Percentiles rank a stretch among this genome's conserved stretches.
Conservation (phyloP, 2,888 invertebrate species). For the Listrodromus nycthemerus region DNA sequence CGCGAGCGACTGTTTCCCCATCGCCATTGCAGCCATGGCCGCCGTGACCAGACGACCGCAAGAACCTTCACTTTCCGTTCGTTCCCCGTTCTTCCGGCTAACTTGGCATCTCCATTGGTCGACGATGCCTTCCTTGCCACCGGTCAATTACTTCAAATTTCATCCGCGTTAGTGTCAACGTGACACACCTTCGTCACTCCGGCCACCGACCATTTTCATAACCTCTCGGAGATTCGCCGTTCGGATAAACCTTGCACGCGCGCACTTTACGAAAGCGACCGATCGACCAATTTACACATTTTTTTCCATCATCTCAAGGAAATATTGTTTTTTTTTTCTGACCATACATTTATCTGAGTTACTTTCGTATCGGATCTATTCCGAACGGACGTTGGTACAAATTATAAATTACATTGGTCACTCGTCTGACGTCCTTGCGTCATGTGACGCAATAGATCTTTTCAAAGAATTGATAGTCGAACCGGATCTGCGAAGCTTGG, state of each 20-base stretch:
- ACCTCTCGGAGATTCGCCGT: neutral
- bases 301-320: neutral
- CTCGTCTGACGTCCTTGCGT: neutral
- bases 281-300: neutral
- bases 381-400: neutral
- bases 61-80: constrained; percentile 67
- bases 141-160: constrained; percentile 4
- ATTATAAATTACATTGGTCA: neutral
- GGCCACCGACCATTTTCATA: constrained; percentile 27
- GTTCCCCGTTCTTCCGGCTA: constrained; percentile 54
- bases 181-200: neutral
- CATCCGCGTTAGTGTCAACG: constrained; percentile 5
- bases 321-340: neutral
- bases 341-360: neutral
- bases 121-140: neutral
- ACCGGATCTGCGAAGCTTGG: neutral
- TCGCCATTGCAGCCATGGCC: constrained; percentile 62
- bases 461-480: neutral
- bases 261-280: neutral
- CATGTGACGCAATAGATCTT: constrained; percentile 20
- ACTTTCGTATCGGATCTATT: neutral
- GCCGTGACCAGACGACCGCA: constrained; percentile 28
- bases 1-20: constrained; percentile 56
- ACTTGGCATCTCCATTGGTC: constrained; percentile 51
- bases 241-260: neutral